phyloP scores from a whole-genome alignment of 2,888 invertebrate species.

The Alitta virens region DNA sequence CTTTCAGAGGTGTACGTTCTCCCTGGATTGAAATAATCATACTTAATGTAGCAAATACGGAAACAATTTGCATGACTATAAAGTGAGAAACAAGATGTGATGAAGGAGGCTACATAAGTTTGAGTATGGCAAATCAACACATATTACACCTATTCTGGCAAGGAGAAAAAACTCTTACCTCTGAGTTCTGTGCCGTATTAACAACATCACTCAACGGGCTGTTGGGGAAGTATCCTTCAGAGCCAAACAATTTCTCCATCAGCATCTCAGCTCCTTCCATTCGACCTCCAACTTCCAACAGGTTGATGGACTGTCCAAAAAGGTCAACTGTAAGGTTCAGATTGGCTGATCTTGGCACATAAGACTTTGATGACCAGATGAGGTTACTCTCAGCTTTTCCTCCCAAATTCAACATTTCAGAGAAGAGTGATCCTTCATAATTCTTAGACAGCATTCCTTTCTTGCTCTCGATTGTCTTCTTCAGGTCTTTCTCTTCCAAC shows the following conservation, averaged over 20 bases:
- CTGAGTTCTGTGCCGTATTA: slow-evolving; percentile 17
- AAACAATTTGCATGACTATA: too few relatives aligned
- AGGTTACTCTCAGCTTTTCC: slow-evolving; percentile 51
- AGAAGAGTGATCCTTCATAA: slow-evolving; percentile 74
- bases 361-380: slow-evolving; percentile 53
- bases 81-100: too few relatives aligned
- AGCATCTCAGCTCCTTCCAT: slow-evolving; percentile 84
- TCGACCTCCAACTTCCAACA: slow-evolving; percentile 77
- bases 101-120: too few relatives aligned
- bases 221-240: slow-evolving; percentile 62
- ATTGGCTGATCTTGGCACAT: slow-evolving; percentile 52
- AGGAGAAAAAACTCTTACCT: too few relatives aligned
- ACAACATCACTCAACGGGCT: slow-evolving; percentile 61
- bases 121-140: too few relatives aligned
- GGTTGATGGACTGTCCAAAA: slow-evolving; percentile 81
- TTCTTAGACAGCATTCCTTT: slow-evolving; percentile 86
- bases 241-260: slow-evolving; percentile 79
- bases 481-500: slow-evolving; percentile 74
- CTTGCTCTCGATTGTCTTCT: slow-evolving; percentile 80
- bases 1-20: slow-evolving; percentile 24
- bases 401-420: slow-evolving; percentile 73
- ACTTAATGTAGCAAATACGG: too few relatives aligned
- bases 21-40: background rate
- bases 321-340: slow-evolving; percentile 55
- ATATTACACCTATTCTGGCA: too few relatives aligned